Evolutionary conservation across 2,888 invertebrate species (phyloP), one percentile per base, ranked within the genome.

Genomic region (Noctuana brunneofusca): DNA sequence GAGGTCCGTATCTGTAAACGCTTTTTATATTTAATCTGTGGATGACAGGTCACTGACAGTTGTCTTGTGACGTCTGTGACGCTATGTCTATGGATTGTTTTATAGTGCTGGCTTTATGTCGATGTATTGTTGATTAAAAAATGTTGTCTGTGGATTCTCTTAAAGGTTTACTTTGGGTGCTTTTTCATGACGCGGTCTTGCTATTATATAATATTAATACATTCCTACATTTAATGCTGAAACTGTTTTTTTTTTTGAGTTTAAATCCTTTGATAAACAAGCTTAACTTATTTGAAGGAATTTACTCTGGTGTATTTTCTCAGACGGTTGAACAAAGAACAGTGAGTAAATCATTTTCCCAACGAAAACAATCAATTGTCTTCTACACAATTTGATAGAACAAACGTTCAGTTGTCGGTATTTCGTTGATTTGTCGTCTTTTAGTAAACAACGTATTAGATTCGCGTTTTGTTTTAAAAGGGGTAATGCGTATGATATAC

Each of bases 151-250:
- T 55, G 49, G 35, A 54, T 59, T 53, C 3, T 11, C 32, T 16
- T 43, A 30, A 41, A 49, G 30, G 55, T 76, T 72, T 71, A 70
- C 65, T 81, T 82, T 80, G 81, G 86, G 87, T 87, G 86, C 86
- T 87, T 81, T 54, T 38, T 43, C 32, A 30, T 18, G 41, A 49
- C 71, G 74, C 74, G 71, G 71, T 77, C 74, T 77, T 79, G 73
- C 68, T 67, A 65, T 54, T 69, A 73, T 74, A 46, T 50, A 38
- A 62, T 62, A 50, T 41, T 56, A 75, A 79, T 80, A 89, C 89
- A 89, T 89, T 88, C 89, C 87, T 87, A 74, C 72, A 73, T 80
- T 53, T 76, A 75, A 79, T 80, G 72, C 73, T 74, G 70, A 72
- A 70, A 68, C 30, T 55, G 46, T 24, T 63, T 56, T 30, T 62